phyloP scores from a whole-genome alignment of 1,140 invertebrate genomes.

The Ceratitis capitata region DNA sequence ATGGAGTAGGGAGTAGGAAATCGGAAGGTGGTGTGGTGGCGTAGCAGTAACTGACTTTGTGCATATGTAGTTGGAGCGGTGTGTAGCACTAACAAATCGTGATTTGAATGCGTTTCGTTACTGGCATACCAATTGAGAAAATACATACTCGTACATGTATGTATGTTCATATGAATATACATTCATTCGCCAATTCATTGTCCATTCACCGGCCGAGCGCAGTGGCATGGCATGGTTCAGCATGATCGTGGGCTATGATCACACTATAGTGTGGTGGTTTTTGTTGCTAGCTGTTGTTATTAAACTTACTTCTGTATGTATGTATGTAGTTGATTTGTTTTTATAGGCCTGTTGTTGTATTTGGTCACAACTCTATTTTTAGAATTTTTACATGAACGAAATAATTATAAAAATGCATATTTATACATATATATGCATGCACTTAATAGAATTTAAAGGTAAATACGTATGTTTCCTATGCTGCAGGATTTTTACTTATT shows the following conservation, averaged over 20 bases:
- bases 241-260: conserved; percentile 7
- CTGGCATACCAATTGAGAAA: conserved; percentile 11
- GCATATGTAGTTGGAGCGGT: background rate
- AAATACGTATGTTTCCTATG: background rate
- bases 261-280: background rate
- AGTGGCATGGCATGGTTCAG: no score
- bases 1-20: background rate
- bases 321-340: background rate
- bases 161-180: background rate
- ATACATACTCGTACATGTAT: background rate
- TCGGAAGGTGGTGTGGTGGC: background rate
- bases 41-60: no score
- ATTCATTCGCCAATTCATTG: background rate
- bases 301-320: background rate
- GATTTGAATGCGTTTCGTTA: conserved; percentile 27
- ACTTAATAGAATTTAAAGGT: background rate
- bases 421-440: background rate
- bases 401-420: background rate
- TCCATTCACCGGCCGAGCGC: conserved; percentile 5
- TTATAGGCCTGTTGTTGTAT: background rate
- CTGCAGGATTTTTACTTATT: background rate
- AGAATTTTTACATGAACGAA: background rate
- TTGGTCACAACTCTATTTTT: conserved; percentile 16
- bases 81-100: background rate
- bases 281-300: background rate